Evolutionary conservation across 2,113 vertebrate genomes (phyloP).

Genomic region (Okapia johnstoni): DNA sequence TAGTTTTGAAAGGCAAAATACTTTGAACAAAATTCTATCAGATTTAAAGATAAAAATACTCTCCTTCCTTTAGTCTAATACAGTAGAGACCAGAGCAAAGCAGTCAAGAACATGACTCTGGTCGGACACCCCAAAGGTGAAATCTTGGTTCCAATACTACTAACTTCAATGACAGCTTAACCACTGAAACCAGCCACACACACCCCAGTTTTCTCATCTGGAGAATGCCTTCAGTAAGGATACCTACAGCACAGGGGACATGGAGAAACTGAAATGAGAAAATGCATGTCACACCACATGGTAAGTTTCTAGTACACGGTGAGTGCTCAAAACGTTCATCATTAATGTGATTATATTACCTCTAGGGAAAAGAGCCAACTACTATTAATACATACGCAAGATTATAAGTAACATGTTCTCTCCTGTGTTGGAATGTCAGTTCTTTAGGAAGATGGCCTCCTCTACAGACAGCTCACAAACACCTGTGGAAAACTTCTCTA

Average conservation of each 20-base stretch:
- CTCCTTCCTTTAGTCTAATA: neutral
- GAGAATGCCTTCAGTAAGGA: neutral
- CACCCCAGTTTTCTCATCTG: neutral
- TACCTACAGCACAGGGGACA: neutral
- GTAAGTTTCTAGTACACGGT: neutral
- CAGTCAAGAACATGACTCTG: neutral
- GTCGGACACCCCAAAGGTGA: neutral
- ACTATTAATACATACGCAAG: neutral
- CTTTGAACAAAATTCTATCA: neutral
- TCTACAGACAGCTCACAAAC: neutral
- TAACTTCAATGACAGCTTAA: neutral
- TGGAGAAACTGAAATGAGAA: neutral
- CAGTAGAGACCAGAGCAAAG: neutral
- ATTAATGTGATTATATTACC: neutral
- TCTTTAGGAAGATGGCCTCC: neutral
- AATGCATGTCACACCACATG: neutral
- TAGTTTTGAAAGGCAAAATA: conserved; percentile 10
- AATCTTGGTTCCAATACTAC: neutral
- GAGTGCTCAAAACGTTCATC: neutral
- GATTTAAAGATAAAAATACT: neutral
- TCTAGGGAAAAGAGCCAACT: neutral
- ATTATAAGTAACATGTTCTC: neutral
- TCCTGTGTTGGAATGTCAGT: neutral
- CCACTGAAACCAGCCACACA: neutral
- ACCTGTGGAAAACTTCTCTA: neutral